Base-by-base conservation (phyloP, 2,888 invertebrate species). In the Pecten maximus region DNA sequence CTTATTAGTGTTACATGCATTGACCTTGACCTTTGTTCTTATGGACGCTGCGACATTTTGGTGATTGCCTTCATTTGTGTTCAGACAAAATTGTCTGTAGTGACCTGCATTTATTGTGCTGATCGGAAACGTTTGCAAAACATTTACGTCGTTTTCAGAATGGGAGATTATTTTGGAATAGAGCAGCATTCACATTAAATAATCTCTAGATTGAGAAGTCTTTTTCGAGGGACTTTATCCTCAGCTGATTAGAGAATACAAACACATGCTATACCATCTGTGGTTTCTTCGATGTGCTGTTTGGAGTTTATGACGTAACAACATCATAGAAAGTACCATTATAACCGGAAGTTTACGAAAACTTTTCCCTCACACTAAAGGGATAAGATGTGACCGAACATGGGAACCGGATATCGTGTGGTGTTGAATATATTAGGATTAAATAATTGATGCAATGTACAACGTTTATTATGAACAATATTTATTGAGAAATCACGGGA, bases 11-110 rank as follows among this genome's bases (percentile, higher is more conserved):
- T 1, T 74, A 35, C 35, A 74, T 15, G 74, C 35, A 6, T 6
- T 60, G 74, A 74, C 74, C 74, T 74, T 74, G 74, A 74, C 28
- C 74, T 74, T 74, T 60, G n/a, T 35, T 74, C 35, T 6, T 35
- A 74, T 74, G 28, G 60, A n/a, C 23, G 23, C 6, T 16, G 60
- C n/a, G 6, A 23, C 60, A 15, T 74, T 44, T 35, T 74, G 74
- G 4, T 74, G 74, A 74, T 74, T 28, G 10, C 16, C 28, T 35
- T 74, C 6, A 6, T 19, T 54, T 23, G 19, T 19, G n/a, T 54
- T 23, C 2, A n/a, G n/a, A 19, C 19, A 23, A 2, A 54, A 6
- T 19, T 8, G 23, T 54, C 23, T 50, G 15, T 0, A 6, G n/a
- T 19, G 19, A 2, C 54, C n/a, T 23, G 54, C 23, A 23, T 54